Conservation (phyloP, 2,797 vertebrate species). For the Lithobates sylvaticus region DNA sequence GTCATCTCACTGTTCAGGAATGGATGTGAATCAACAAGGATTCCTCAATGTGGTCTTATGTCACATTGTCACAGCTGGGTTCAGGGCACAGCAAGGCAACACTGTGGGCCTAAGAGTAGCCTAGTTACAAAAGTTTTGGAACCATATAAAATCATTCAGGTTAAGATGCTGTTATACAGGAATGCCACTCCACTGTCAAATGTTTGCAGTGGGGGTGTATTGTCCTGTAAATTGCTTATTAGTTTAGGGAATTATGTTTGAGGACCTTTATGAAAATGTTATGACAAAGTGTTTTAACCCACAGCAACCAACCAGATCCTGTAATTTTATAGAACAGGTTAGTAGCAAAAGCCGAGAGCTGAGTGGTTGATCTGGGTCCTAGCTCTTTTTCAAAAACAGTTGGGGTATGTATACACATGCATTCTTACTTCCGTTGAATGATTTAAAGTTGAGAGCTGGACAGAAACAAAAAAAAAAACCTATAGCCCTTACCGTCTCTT, state of each 20-base stretch:
- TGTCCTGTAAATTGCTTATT: neutral
- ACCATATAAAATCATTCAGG: neutral
- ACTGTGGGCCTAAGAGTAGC: neutral
- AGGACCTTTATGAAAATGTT: neutral
- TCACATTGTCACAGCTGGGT: too few species aligned
- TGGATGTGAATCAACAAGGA: too few species aligned
- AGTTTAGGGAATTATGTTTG: neutral
- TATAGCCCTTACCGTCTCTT: too few species aligned
- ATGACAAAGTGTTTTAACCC: neutral
- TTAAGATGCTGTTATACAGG: neutral
- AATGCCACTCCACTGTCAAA: neutral
- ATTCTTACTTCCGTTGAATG: neutral
- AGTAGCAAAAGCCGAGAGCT: neutral
- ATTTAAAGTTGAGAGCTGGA: neutral
- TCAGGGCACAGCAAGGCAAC: neutral
- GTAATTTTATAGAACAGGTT: neutral
- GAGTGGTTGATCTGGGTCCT: neutral
- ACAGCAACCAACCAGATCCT: neutral
- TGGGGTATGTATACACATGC: neutral
- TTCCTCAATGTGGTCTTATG: too few species aligned
- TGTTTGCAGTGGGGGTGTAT: neutral
- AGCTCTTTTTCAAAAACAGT: too few species aligned
- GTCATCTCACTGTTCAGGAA: too few species aligned
- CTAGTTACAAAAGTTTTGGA: neutral
- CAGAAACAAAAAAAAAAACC: too few species aligned